phyloP scores from a whole-genome alignment of 2,797 vertebrate species.

The Taeniopygia guttata region DNA sequence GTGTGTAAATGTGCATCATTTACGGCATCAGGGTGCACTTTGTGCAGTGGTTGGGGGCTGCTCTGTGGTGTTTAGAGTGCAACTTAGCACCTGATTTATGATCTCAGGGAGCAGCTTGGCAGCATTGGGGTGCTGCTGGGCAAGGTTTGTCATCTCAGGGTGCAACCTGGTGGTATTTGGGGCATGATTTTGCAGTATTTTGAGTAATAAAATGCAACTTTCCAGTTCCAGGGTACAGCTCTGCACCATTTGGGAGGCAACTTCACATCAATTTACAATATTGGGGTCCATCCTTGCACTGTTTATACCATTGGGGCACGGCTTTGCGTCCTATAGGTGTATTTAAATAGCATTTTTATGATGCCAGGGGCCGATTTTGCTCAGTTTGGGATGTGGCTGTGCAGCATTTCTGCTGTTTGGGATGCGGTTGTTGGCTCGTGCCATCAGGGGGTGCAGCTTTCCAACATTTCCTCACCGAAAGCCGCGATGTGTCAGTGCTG shows the following conservation, averaged over 20 bases:
- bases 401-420: rapidly evolving
- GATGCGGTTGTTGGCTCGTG: rapidly evolving
- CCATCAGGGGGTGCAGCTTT: constrained; percentile 19
- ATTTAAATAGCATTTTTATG: neutral
- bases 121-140: neutral
- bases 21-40: neutral
- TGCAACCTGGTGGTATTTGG: neutral
- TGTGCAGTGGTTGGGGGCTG: neutral
- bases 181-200: neutral
- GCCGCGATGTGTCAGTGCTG: rapidly evolving
- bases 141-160: neutral
- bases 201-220: neutral
- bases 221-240: no score
- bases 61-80: neutral
- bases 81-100: neutral
- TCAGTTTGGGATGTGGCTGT: rapidly evolving
- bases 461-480: rapidly evolving
- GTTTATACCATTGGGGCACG: rapidly evolving
- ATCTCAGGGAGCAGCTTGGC: neutral
- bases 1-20: neutral
- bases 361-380: rapidly evolving
- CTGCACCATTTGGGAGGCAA: neutral
- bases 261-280: rapidly evolving
- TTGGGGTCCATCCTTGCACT: rapidly evolving
- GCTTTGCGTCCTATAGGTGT: rapidly evolving